Conservation (phyloP, 2,113 vertebrate genomes). For the Uria lomvia region DNA sequence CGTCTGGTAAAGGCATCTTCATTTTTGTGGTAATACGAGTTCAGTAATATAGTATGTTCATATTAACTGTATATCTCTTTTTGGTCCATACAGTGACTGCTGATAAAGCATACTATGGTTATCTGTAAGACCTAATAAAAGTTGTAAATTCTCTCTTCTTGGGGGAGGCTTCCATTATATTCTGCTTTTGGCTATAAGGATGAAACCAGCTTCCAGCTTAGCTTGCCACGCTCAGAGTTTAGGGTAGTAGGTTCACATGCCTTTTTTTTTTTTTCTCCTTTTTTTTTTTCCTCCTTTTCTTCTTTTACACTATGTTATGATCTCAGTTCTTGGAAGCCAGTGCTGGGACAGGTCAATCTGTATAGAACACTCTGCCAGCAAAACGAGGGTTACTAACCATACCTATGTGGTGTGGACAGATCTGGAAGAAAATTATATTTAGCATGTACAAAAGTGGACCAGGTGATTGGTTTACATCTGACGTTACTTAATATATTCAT, state of each 20-base stretch:
- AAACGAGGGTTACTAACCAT: neutral
- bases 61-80: neutral
- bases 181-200: neutral
- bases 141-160: neutral
- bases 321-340: neutral
- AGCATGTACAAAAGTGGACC: neutral
- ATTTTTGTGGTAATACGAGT: neutral
- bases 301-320: neutral
- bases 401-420: neutral
- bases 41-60: neutral
- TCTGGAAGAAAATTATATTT: neutral
- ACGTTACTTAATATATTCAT: neutral
- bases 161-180: neutral
- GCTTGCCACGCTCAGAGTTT: neutral
- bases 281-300: neutral
- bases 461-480: neutral
- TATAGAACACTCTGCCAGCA: neutral
- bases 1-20: neutral
- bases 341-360: neutral
- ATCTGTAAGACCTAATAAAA: constrained; percentile 40
- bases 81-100: neutral
- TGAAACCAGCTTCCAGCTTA: neutral
- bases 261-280: too few species aligned
- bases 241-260: neutral
- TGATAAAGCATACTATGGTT: neutral